These are phyloP conservation scores for Heterohyrax brucei DNA, from an alignment of 2,797 vertebrate species.

Conservation along the genomic window DNA sequence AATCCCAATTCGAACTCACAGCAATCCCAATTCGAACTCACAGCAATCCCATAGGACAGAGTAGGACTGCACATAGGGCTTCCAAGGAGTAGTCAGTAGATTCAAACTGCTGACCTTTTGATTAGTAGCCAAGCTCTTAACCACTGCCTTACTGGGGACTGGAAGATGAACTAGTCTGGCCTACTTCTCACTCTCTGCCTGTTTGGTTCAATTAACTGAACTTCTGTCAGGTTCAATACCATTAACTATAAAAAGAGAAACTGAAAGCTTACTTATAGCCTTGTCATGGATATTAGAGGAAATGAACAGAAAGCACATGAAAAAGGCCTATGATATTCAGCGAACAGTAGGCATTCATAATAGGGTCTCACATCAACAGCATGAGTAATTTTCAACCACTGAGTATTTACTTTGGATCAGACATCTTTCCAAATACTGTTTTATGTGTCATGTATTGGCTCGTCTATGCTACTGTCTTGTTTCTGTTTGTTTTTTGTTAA, in stretches of 20 bases:
- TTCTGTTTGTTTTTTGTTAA: neutral
- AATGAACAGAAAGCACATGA: constrained; percentile 14
- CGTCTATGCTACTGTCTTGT: neutral
- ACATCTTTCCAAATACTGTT: neutral
- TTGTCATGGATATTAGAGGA: constrained; percentile 2
- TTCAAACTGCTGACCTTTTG: too few relatives aligned
- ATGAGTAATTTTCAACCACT: neutral
- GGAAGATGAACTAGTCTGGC: neutral
- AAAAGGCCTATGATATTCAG: neutral
- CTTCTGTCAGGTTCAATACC: constrained; percentile 5
- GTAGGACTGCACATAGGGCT: too few relatives aligned
- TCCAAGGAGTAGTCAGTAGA: too few relatives aligned
- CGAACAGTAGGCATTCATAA: neutral
- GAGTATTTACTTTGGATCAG: neutral
- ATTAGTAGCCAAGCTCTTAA: too few relatives aligned
- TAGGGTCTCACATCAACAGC: neutral
- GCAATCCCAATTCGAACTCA: too few relatives aligned
- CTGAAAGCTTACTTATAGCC: neutral
- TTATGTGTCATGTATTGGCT: neutral
- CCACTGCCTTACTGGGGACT: too few relatives aligned
- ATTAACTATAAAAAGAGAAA: neutral
- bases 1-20: too few relatives aligned
- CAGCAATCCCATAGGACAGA: too few relatives aligned
- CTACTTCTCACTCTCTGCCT: neutral
- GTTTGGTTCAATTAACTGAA: neutral